A percentile compares a stretch with the other conserved stretches of the same genome.
Evolutionary conservation across 2,113 vertebrate genomes (phyloP).

Genomic region (Brachirus orientalis): DNA sequence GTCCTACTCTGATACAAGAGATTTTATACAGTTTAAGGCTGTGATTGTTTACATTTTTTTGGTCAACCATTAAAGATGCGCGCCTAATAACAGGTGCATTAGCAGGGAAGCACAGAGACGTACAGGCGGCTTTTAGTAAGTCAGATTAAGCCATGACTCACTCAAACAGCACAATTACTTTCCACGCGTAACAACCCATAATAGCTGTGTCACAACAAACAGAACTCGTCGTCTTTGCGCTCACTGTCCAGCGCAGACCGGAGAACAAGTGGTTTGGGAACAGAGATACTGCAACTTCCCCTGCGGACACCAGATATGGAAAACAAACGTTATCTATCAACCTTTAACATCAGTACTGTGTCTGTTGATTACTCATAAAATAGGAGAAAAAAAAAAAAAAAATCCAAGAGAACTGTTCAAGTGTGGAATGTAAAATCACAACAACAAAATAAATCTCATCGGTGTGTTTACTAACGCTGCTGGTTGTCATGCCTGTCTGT

Average conservation of each 20-base stretch:
- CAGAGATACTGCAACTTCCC: constrained; percentile 65
- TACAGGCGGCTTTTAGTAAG: neutral
- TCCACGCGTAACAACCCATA: neutral
- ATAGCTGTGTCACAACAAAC: neutral
- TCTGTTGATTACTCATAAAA: constrained; percentile 75
- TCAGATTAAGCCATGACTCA: neutral
- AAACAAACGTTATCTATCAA: constrained; percentile 46
- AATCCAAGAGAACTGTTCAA: constrained; percentile 73
- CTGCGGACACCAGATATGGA: constrained; percentile 35
- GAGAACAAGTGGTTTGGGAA: constrained; percentile 14
- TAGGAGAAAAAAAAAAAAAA: constrained; percentile 19
- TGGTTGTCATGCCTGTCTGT: constrained; percentile 21
- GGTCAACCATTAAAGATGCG: neutral
- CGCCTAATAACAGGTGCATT: neutral
- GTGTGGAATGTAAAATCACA: constrained; percentile 81
- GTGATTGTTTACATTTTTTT: neutral
- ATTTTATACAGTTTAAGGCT: neutral
- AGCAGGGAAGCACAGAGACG: neutral
- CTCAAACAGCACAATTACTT: neutral
- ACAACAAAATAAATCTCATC: constrained; percentile 77
- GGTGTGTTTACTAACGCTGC: constrained; percentile 73
- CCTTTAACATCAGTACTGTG: constrained; percentile 77
- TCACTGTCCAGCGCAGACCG: neutral
- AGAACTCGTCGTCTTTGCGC: neutral
- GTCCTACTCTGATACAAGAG: too few species aligned